phyloP scores from a whole-genome alignment of 2,113 vertebrate genomes.

The Tachysurus fulvidraco region DNA sequence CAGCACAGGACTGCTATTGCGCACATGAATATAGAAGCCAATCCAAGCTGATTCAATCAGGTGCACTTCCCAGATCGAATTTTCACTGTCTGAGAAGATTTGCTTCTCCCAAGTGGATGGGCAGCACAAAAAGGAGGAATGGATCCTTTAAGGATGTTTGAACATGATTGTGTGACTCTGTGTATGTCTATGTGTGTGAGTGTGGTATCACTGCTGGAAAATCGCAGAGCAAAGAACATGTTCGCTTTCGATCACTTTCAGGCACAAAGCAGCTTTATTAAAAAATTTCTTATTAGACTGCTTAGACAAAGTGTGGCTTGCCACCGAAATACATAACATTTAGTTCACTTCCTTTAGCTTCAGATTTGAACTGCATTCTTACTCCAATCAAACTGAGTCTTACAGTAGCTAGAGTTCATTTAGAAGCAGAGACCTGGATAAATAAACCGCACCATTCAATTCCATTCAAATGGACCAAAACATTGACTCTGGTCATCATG shows the following conservation, averaged over 20 bases:
- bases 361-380: too few relatives aligned
- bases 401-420: too few relatives aligned
- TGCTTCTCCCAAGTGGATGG: conserved; percentile 15
- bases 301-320: too few relatives aligned
- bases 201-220: not conserved
- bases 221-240: not conserved
- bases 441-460: too few relatives aligned
- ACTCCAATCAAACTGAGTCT: too few relatives aligned
- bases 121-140: conserved; percentile 17
- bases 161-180: conserved; percentile 39
- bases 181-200: not conserved
- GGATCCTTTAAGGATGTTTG: conserved; percentile 38
- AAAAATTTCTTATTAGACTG: not conserved
- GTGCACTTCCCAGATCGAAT: conserved; percentile 40
- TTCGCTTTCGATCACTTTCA: not conserved
- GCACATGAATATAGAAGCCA: conserved; percentile 13
- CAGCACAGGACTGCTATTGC: not conserved
- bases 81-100: conserved; percentile 42
- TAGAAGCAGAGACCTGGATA: too few relatives aligned
- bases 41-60: conserved; percentile 34
- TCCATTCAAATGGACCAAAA: too few relatives aligned
- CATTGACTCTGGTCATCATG: too few relatives aligned
- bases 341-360: too few relatives aligned
- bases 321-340: too few relatives aligned
- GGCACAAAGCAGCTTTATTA: not conserved